Percentiles rank a stretch among this genome's conserved stretches.
Conservation (phyloP, 1,140 invertebrate genomes). For the Araneus ventricosus region DNA sequence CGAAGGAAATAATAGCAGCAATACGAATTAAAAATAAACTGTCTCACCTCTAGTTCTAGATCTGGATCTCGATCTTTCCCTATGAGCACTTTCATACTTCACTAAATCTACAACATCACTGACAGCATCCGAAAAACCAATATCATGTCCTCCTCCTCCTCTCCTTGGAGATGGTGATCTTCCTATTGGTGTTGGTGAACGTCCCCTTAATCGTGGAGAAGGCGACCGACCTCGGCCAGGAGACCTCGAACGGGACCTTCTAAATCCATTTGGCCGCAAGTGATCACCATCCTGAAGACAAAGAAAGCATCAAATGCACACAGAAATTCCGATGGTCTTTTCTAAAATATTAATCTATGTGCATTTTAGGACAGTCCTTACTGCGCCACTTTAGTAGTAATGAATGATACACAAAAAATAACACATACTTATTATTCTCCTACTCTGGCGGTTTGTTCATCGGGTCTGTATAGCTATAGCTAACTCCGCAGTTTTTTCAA, state of each 20-base stretch:
- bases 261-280: constrained; percentile 67
- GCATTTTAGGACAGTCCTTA: too few species aligned
- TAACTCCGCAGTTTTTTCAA: too few species aligned
- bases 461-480: too few species aligned
- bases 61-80: constrained; percentile 80
- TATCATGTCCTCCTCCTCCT: constrained; percentile 86
- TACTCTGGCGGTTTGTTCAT: too few species aligned
- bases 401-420: too few species aligned
- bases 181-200: constrained; percentile 77
- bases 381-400: too few species aligned
- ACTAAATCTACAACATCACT: constrained; percentile 96
- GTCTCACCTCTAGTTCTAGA: constrained; percentile 65
- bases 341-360: too few species aligned
- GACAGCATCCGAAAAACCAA: constrained; percentile 96
- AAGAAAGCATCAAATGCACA: neutral
- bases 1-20: too few species aligned
- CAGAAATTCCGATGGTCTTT: neutral
- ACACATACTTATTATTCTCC: too few species aligned
- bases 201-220: constrained; percentile 61
- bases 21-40: neutral
- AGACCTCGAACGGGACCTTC: constrained; percentile 69
- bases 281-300: constrained; percentile 53
- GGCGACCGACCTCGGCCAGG: constrained; percentile 68
- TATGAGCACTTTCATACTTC: constrained; percentile 87
- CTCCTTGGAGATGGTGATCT: constrained; percentile 84